phyloP scores from a whole-genome alignment of 1,140 invertebrate genomes.

The Cydia amplana region DNA sequence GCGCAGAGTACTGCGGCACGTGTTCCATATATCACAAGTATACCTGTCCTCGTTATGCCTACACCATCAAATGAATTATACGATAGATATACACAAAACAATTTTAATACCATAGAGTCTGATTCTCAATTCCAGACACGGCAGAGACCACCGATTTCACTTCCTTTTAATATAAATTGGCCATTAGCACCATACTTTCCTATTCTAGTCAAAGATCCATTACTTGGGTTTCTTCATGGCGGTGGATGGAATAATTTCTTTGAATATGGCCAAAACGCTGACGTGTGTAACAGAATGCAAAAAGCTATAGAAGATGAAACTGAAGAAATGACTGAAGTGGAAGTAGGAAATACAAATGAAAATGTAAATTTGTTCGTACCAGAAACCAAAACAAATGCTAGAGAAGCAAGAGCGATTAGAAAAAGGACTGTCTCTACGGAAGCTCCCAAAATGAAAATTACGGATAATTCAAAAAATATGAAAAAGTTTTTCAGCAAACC shows the following conservation, averaged over 20 bases:
- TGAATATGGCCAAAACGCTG: conserved; percentile 80
- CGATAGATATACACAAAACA: conserved; percentile 39
- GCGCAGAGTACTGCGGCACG: conserved; percentile 37
- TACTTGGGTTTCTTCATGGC: conserved; percentile 71
- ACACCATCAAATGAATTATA: conserved; percentile 41
- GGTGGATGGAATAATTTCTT: conserved; percentile 78
- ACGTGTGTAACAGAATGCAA: conserved; percentile 73
- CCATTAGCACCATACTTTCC: conserved; percentile 79
- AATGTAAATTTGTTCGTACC: conserved; percentile 36
- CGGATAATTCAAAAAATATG: conserved; percentile 48
- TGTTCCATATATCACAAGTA: conserved; percentile 55
- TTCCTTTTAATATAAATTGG: conserved; percentile 64
- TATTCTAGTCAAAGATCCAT: conserved; percentile 80
- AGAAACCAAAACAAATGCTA: conserved; percentile 39
- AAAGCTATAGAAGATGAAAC: conserved; percentile 46
- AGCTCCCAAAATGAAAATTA: conserved; percentile 35
- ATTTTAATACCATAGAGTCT: conserved; percentile 34
- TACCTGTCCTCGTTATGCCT: conserved; percentile 62
- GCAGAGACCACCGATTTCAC: conserved; percentile 47
- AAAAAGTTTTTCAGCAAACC: conserved; percentile 57
- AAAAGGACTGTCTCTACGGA: conserved; percentile 52
- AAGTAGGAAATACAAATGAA: conserved; percentile 34
- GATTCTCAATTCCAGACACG: conserved; percentile 48
- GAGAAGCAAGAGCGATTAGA: conserved; percentile 58
- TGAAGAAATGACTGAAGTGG: conserved; percentile 36